Percentiles rank a stretch among this genome's conserved stretches.
These are phyloP conservation scores for Pangasius krempfi DNA, from an alignment of 2,797 vertebrate genomes.

Conservation along the genomic window DNA sequence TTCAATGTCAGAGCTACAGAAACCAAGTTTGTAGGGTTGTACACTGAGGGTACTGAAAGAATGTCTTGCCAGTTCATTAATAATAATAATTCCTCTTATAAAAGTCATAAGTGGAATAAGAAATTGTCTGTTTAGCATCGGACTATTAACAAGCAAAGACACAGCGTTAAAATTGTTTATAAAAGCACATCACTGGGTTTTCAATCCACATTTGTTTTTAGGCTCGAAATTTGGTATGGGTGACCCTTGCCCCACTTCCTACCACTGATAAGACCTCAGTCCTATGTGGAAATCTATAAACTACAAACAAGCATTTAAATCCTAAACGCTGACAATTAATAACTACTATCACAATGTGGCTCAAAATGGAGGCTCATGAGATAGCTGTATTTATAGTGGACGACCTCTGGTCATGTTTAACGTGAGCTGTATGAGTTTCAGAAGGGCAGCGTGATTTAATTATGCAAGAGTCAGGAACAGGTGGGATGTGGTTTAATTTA, in stretches of 20 bases:
- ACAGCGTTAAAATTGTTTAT: not conserved
- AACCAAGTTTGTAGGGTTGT: not conserved
- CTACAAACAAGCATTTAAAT: not conserved
- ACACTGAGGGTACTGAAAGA: not conserved
- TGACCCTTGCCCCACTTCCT: not conserved
- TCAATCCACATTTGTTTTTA: not conserved
- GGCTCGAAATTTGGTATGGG: not conserved
- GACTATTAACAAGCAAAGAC: not conserved
- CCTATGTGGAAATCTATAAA: not conserved
- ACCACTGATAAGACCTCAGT: not conserved
- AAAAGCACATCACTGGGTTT: not conserved
- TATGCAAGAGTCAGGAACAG: conserved; percentile 61
- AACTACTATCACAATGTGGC: not conserved
- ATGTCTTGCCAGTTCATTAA: not conserved
- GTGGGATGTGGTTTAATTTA: conserved; percentile 59
- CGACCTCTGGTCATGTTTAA: conserved; percentile 28
- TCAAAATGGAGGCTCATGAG: not conserved
- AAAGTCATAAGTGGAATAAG: not conserved
- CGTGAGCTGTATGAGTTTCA: conserved; percentile 29
- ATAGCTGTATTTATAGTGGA: not conserved
- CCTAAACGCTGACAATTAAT: not conserved
- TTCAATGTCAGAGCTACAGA: not conserved
- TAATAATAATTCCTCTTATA: not conserved
- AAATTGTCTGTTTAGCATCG: not conserved
- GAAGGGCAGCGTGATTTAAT: conserved; percentile 40